Base-by-base conservation (phyloP, 1,140 invertebrate species). In the Adoxophyes honmai region DNA sequence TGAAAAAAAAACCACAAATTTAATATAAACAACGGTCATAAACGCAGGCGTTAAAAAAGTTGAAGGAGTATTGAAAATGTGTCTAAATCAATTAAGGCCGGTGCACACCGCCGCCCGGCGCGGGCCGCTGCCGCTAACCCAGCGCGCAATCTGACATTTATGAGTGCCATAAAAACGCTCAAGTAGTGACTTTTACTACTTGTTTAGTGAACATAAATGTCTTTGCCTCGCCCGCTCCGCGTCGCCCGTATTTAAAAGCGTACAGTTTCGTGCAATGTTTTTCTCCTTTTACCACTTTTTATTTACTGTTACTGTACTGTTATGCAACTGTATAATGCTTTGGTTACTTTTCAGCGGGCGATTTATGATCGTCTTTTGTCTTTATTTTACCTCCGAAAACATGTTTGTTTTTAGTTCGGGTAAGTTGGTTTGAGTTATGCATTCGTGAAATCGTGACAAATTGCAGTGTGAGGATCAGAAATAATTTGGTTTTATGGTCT, bases 131-230 rank as follows among this genome's bases (percentile, higher is more conserved):
- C 71, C 67, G 81, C 75, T 82, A 79, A 80, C 71, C 79, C 76
- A 61, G 75, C 78, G 80, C 70, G 75, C 85, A 88, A 89, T 89
- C 88, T 89, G 88, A 89, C 88, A 85, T 89, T 90, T 90, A 90
- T 87, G 86, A 89, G 77, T 81, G 85, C 86, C 86, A 89, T 90
- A 90, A 90, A 90, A 89, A 88, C 87, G 85, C 86, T 90, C 87
- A 89, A 90, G 87, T 80, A 87, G 86, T 89, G 89, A 90, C 89
- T 90, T 90, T 90, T 90, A 90, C 86, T 90, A 89, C 89, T 90
- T 90, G 89, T 90, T 89, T 89, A 89, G 88, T 89, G 88, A 89
- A 89, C 89, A 90, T 90, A 90, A 90, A 90, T 89, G 89, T 90
- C 89, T 87, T 85, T 81, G 78, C 86, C 77, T 87, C 82, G 65